Conservation (phyloP, 30 jellyfish, hydroid and myxozoan genomes). For the Aurelia coerulea region DNA sequence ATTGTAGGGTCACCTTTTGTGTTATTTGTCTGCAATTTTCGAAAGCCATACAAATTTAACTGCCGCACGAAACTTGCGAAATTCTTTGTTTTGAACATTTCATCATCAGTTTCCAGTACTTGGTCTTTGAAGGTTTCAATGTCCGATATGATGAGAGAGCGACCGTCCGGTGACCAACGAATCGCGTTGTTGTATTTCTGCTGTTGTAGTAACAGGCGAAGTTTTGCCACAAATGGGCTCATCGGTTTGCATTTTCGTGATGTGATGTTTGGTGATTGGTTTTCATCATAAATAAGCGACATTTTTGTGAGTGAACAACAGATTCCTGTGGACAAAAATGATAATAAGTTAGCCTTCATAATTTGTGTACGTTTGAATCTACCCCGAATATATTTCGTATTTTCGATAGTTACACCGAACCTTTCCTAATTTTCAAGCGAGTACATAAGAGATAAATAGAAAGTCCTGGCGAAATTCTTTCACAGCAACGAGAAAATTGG, state of each 20-base stretch:
- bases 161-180: slow-evolving; percentile 97
- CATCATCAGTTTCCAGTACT: slow-evolving; percentile 95
- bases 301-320: not conserved
- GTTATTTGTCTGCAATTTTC: slow-evolving; percentile 83
- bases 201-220: slow-evolving; percentile 89
- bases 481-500: too few relatives aligned
- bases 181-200: slow-evolving; percentile 89
- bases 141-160: slow-evolving; percentile 88
- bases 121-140: slow-evolving; percentile 82
- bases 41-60: slow-evolving; percentile 93
- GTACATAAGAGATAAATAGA: too few relatives aligned
- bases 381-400: too few relatives aligned
- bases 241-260: slow-evolving; percentile 87
- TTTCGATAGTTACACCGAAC: too few relatives aligned
- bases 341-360: too few relatives aligned
- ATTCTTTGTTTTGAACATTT: slow-evolving; percentile 97
- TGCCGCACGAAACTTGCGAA: slow-evolving; percentile 98
- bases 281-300: slow-evolving; percentile 45
- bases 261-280: slow-evolving; percentile 50
- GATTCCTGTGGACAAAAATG: too few relatives aligned
- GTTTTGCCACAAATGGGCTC: slow-evolving; percentile 97
- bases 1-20: slow-evolving; percentile 90
- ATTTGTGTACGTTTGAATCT: too few relatives aligned
- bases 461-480: too few relatives aligned
- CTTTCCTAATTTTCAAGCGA: too few relatives aligned